phyloP scores from a whole-genome alignment of 2,797 vertebrate species.

The Mus spretus region DNA sequence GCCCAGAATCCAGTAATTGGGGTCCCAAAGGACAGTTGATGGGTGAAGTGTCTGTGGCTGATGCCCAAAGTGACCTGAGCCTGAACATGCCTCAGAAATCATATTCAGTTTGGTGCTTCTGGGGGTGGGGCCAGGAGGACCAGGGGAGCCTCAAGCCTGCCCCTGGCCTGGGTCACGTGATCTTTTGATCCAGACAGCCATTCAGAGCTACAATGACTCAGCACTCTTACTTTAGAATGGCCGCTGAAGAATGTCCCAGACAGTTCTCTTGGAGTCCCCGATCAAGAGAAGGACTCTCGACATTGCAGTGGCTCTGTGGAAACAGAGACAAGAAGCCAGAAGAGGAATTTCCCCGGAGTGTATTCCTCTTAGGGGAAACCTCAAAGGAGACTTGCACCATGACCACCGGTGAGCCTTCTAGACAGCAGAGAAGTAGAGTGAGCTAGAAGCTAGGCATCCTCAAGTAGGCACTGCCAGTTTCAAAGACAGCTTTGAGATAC shows the following conservation, averaged over 20 bases:
- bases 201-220: constrained; percentile 13
- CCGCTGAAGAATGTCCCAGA: constrained; percentile 38
- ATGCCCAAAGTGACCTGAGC: constrained; percentile 39
- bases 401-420: constrained; percentile 20
- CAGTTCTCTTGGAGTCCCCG: constrained; percentile 65
- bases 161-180: not conserved
- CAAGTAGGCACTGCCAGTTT: constrained; percentile 20
- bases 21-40: not conserved
- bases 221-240: constrained; percentile 9
- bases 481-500: constrained; percentile 73
- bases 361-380: not conserved
- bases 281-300: constrained; percentile 26
- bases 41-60: constrained; percentile 15
- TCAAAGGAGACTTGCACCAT: not conserved
- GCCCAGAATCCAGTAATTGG: constrained; percentile 56
- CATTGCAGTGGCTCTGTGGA: not conserved
- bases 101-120: constrained; percentile 19
- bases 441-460: not conserved
- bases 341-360: not conserved
- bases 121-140: not conserved
- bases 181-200: not conserved
- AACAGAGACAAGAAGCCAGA: constrained; percentile 48
- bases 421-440: not conserved
- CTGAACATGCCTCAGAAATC: constrained; percentile 21
- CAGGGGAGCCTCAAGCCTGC: not conserved